These are phyloP conservation scores for Choloepus didactylus DNA, from an alignment of 2,797 vertebrate genomes.

Conservation along the genomic window DNA sequence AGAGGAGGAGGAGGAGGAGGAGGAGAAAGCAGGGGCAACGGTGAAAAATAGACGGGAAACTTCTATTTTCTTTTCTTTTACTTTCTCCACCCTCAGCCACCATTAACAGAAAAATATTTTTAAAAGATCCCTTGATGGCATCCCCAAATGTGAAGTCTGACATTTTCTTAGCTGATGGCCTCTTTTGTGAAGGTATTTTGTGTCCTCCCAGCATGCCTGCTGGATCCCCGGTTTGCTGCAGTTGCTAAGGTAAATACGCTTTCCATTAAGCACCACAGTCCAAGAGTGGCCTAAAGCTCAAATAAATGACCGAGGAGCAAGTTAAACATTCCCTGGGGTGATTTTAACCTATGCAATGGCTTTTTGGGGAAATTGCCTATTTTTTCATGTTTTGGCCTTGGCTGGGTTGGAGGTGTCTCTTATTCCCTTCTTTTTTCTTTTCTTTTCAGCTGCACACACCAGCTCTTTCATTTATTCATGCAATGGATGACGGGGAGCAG, in stretches of 20 bases:
- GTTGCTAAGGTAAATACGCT: slow-evolving; percentile 84
- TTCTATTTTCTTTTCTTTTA: slow-evolving; percentile 54
- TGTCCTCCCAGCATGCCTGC: slow-evolving; percentile 78
- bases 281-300: slow-evolving; percentile 82
- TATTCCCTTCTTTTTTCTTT: slow-evolving; percentile 67
- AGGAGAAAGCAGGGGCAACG: neutral
- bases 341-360: slow-evolving; percentile 82
- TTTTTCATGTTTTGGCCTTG: slow-evolving; percentile 79
- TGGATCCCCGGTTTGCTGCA: slow-evolving; percentile 71
- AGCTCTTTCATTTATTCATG: slow-evolving; percentile 75
- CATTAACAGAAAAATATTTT: slow-evolving; percentile 84
- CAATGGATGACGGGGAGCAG: slow-evolving; percentile 67
- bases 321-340: slow-evolving; percentile 80
- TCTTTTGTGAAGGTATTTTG: slow-evolving; percentile 77
- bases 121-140: slow-evolving; percentile 82
- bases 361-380: slow-evolving; percentile 83
- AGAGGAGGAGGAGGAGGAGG: neutral
- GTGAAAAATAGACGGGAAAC: slow-evolving; percentile 47
- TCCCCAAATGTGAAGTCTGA: slow-evolving; percentile 80
- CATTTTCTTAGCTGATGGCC: slow-evolving; percentile 82
- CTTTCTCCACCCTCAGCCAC: slow-evolving; percentile 65
- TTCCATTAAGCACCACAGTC: slow-evolving; percentile 81
- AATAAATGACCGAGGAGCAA: slow-evolving; percentile 83
- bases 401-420: slow-evolving; percentile 27
- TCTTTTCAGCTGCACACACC: slow-evolving; percentile 60